Conservation (phyloP, 2,113 vertebrate genomes). For the Rhinopomastus cyanomelas region DNA sequence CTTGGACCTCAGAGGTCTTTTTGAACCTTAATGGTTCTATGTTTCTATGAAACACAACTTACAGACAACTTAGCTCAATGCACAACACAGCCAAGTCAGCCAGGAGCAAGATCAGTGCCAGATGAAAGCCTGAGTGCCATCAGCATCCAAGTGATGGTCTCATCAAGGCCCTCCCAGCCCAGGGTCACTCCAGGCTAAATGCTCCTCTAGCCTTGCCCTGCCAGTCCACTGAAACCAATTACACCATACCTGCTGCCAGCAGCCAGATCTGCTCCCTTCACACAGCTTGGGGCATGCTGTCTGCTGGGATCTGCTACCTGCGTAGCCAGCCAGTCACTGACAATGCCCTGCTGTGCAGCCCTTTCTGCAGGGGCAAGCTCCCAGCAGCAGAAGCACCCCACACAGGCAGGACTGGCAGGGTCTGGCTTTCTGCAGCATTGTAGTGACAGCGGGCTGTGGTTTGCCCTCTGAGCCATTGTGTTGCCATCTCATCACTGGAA, state of each 20-base stretch:
- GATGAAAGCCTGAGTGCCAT: not conserved
- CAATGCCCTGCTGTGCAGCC: accelerated
- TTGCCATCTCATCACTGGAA: not conserved
- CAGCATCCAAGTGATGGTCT: not conserved
- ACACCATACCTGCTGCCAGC: not conserved
- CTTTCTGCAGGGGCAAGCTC: accelerated
- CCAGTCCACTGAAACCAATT: not conserved
- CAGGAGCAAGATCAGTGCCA: not conserved
- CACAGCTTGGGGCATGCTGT: accelerated
- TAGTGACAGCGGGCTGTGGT: accelerated
- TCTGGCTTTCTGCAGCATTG: not conserved
- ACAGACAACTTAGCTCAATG: not conserved
- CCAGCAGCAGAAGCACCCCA: accelerated
- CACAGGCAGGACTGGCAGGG: accelerated
- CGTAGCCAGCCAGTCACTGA: not conserved
- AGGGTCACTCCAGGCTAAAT: not conserved
- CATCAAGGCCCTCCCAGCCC: not conserved
- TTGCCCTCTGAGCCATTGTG: not conserved
- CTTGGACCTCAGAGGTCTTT: too few species aligned
- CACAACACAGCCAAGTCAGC: accelerated
- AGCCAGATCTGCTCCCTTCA: not conserved
- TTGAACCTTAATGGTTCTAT: too few species aligned
- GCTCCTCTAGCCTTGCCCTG: not conserved
- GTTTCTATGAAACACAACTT: too few species aligned
- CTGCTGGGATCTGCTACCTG: not conserved